phyloP scores from a whole-genome alignment of 37 sponge, comb jelly and placozoan species.

The Diacarnus erythraeanus region DNA sequence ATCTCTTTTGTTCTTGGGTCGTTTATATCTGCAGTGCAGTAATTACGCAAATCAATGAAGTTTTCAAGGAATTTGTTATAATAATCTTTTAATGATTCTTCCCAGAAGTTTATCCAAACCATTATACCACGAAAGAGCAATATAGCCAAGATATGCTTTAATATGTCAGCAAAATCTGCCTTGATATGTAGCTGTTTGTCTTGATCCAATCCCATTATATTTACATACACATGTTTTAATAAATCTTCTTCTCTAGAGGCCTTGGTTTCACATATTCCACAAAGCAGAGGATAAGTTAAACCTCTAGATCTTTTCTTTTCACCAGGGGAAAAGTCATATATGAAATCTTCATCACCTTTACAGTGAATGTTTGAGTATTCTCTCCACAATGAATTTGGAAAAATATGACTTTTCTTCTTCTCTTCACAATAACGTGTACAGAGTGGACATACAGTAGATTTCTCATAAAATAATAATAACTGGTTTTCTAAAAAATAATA shows the following conservation, averaged over 20 bases:
- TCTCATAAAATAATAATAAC: no score
- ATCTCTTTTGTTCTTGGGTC: not conserved
- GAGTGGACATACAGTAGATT: not conserved
- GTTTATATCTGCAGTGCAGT: not conserved
- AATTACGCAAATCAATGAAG: conserved; percentile 3
- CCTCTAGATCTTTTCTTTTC: not conserved
- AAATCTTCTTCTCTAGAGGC: not conserved
- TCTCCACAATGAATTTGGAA: not conserved
- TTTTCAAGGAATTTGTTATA: not conserved
- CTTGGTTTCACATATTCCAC: conserved; percentile 9
- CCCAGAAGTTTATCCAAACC: not conserved
- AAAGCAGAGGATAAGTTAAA: conserved; percentile 1
- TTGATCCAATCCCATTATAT: not conserved
- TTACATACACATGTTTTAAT: not conserved
- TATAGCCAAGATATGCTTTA: not conserved
- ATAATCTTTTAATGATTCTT: not conserved
- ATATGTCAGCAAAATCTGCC: not conserved
- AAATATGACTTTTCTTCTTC: conserved; percentile 33
- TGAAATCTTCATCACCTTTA: conserved; percentile 1
- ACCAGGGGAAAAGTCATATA: not conserved
- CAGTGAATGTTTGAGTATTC: not conserved
- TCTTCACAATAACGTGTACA: no score
- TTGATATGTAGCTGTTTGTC: not conserved
- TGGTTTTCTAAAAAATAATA: no score
- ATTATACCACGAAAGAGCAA: conserved; percentile 21